A percentile compares a stretch with the other conserved stretches of the same genome.
Conservation (phyloP, 1,140 invertebrate genomes). For the Drosophila baimaii region DNA sequence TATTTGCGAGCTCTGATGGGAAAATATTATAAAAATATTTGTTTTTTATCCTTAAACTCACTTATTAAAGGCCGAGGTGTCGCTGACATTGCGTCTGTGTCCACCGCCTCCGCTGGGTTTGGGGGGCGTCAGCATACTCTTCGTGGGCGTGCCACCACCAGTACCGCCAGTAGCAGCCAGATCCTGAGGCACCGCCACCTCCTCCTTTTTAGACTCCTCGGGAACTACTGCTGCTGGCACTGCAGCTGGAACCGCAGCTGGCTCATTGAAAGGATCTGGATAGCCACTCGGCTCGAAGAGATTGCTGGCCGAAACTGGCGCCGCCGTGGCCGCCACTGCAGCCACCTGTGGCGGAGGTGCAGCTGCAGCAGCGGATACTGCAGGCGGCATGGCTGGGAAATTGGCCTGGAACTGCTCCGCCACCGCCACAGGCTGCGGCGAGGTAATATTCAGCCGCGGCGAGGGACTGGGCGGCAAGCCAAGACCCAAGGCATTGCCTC, state of each 20-base stretch:
- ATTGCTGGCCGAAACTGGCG: slow-evolving; percentile 55
- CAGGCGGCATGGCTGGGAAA: slow-evolving; percentile 79
- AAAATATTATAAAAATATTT: neutral
- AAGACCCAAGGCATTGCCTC: slow-evolving; percentile 84
- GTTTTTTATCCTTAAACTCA: slow-evolving; percentile 81
- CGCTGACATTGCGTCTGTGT: slow-evolving; percentile 93
- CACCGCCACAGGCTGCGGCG: slow-evolving; percentile 79
- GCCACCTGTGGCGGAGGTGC: slow-evolving; percentile 33
- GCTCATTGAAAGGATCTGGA: slow-evolving; percentile 87
- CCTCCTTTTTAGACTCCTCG: slow-evolving; percentile 32
- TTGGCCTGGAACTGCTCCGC: slow-evolving; percentile 83
- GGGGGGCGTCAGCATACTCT: slow-evolving; percentile 84
- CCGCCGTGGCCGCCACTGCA: slow-evolving; percentile 68
- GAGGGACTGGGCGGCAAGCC: slow-evolving; percentile 85
- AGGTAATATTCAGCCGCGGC: slow-evolving; percentile 80
- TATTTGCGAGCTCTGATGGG: neutral
- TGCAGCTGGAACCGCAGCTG: slow-evolving; percentile 8
- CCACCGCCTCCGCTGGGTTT: slow-evolving; percentile 73
- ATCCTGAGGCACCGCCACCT: slow-evolving; percentile 33
- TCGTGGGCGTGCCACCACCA: slow-evolving; percentile 75
- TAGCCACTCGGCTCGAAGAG: slow-evolving; percentile 85
- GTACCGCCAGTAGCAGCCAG: slow-evolving; percentile 1
- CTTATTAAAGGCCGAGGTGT: slow-evolving; percentile 94
- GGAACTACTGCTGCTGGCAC: slow-evolving; percentile 24
- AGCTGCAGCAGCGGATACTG: slow-evolving; percentile 62